Conservation (phyloP, 2,797 vertebrate genomes). For the Emydoidea blandingii region DNA sequence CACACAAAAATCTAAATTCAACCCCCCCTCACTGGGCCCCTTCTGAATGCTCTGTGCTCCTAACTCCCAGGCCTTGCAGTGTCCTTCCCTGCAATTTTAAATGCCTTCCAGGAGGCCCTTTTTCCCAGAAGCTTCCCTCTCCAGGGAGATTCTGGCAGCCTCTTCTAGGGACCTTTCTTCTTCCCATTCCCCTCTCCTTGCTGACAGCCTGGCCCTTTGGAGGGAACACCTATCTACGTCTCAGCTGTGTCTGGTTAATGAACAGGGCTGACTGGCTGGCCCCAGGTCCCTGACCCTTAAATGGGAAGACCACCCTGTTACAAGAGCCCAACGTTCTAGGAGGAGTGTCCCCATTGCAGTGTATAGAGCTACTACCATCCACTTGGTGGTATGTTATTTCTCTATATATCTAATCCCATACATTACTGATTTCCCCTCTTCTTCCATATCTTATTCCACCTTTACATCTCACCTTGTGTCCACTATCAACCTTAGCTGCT, state of each 20-base stretch:
- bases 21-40: too few relatives aligned
- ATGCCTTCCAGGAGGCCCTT: too few relatives aligned
- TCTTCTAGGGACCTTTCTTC: too few relatives aligned
- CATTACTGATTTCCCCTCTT: background rate
- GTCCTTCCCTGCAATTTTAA: too few relatives aligned
- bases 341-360: background rate
- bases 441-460: background rate
- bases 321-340: background rate
- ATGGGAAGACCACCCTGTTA: background rate
- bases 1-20: too few relatives aligned
- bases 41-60: too few relatives aligned
- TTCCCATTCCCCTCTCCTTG: too few relatives aligned
- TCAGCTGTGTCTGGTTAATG: background rate
- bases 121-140: too few relatives aligned
- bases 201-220: too few relatives aligned
- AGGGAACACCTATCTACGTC: too few relatives aligned
- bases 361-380: background rate
- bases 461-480: background rate
- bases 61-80: too few relatives aligned
- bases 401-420: background rate
- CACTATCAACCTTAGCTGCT: background rate
- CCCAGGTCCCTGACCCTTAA: background rate
- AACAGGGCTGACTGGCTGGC: background rate
- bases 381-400: background rate
- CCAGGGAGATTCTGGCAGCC: too few relatives aligned